A percentile compares a stretch with the other conserved stretches of the same genome.
phyloP scores from a whole-genome alignment of 2,888 invertebrate genomes.

The Unio delphinus region DNA sequence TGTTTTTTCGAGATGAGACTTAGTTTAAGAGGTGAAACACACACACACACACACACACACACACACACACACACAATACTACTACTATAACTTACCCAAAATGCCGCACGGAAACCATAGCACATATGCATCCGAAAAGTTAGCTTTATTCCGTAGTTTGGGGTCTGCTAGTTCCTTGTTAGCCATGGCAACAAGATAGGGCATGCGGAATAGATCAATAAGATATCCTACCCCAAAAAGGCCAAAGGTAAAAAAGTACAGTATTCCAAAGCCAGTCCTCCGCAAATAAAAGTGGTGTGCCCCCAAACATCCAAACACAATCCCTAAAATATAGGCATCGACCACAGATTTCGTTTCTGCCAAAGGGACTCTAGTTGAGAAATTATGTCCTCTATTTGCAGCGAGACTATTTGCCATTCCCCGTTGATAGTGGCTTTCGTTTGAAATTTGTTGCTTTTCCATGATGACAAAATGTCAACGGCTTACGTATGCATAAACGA shows the following conservation, averaged over 20 bases:
- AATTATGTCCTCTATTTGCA: too few relatives aligned
- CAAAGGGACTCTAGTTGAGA: too few relatives aligned
- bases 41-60: too few relatives aligned
- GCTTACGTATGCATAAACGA: too few relatives aligned
- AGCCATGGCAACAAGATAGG: constrained; percentile 37
- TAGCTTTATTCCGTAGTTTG: constrained; percentile 18
- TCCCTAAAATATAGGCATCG: constrained; percentile 34
- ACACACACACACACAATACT: too few relatives aligned
- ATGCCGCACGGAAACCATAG: constrained; percentile 45
- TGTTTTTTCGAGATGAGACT: too few relatives aligned
- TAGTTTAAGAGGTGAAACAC: too few relatives aligned
- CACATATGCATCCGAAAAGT: constrained; percentile 34
- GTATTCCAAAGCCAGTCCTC: constrained; percentile 35
- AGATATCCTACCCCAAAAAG: constrained; percentile 46
- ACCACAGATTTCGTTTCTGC: constrained; percentile 18
- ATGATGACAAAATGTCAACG: too few relatives aligned
- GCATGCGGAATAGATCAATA: constrained; percentile 45
- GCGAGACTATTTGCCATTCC: too few relatives aligned
- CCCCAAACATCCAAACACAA: constrained; percentile 31
- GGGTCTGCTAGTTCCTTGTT: constrained; percentile 21
- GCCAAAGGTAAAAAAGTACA: constrained; percentile 50
- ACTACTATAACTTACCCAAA: constrained; percentile 25
- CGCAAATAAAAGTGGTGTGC: constrained; percentile 33
- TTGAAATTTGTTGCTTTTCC: too few relatives aligned
- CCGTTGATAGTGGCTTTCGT: too few relatives aligned